Evolutionary conservation across 2,113 vertebrate genomes (phyloP), one percentile per base, ranked within the genome.

Genomic region (Aphelocoma coerulescens): DNA sequence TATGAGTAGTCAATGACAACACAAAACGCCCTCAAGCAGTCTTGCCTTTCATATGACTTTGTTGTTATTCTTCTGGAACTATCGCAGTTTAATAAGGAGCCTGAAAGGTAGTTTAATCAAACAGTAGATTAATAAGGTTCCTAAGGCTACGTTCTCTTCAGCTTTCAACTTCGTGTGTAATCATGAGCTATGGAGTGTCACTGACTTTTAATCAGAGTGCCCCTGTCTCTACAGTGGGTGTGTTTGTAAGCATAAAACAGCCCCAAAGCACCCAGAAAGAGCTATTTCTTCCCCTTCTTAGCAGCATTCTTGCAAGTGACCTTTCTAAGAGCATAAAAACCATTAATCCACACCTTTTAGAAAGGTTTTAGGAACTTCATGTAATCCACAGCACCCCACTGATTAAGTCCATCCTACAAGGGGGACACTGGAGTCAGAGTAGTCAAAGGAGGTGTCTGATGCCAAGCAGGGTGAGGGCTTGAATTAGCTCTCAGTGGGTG

Each of bases 21-120:
- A 79, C 33, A 46, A 76, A 88, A 74, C 15, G 8, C 27, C 48
- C 43, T 89, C 41, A 71, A 72, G 84, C 85, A 74, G 39, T 72
- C 76, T 76, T 49, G 37, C 66, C 84, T 96, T 96, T 89, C 82
- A 63, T 62, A 46, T 24, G 68, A 92, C 91, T 93, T 84, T 77
- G 81, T 82, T 84, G 35, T 91, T 77, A 81, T 78, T 77, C 72
- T 62, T 91, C 75, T 79, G 68, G 66, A 90, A 74, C 86, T 75
- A 46, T 33, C 1, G 0, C 58, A 44, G 41, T 91, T 93, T 94
- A 93, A 88, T 92, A 97, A 94, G 63, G 82, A 54, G 82, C 43
- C 71, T 90, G 91, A 91, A 93, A 91, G 72, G 91, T 87, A 73
- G 68, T 88, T 97, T 91, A 95, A 95, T 96, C 80, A 92, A 96